These are phyloP conservation scores for Meghimatium bilineatum DNA, from an alignment of 2,888 invertebrate genomes.

Conservation along the genomic window DNA sequence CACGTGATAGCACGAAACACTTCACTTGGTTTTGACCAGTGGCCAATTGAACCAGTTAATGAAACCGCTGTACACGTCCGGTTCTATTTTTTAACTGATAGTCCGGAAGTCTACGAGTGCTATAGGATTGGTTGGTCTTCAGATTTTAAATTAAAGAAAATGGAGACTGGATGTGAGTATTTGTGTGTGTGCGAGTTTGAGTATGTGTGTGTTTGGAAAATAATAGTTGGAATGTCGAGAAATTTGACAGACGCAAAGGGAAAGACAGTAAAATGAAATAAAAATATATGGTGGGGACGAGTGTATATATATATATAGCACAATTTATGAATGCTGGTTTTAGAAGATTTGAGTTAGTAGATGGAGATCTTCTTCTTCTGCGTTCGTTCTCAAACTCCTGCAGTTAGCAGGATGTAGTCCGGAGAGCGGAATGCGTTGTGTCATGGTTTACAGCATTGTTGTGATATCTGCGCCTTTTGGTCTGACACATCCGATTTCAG, in stretches of 20 bases:
- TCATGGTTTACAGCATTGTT: too few species aligned
- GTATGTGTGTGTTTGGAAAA: neutral
- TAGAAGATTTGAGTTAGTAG: too few species aligned
- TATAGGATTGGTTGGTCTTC: slow-evolving; percentile 7
- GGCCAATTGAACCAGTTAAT: slow-evolving; percentile 31
- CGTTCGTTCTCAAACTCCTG: too few species aligned
- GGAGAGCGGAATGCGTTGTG: too few species aligned
- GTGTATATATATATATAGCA: too few species aligned
- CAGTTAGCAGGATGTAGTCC: too few species aligned
- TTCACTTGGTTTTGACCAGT: slow-evolving; percentile 28
- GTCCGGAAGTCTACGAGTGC: slow-evolving; percentile 7
- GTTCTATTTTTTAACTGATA: slow-evolving; percentile 19
- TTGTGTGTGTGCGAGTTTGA: neutral
- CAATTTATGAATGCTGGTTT: too few species aligned
- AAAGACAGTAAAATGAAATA: neutral
- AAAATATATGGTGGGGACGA: neutral
- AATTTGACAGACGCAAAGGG: neutral
- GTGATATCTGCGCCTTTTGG: too few species aligned
- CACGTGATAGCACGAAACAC: slow-evolving; percentile 26
- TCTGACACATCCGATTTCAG: too few species aligned
- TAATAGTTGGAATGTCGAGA: neutral
- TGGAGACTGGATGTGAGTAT: neutral
- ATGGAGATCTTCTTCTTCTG: too few species aligned
- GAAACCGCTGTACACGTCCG: slow-evolving; percentile 23
- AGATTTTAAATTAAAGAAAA: slow-evolving; percentile 7